A percentile compares a stretch with the other conserved stretches of the same genome.
Evolutionary conservation across 2,888 invertebrate genomes (phyloP).

Genomic region (Prosapia bicincta): DNA sequence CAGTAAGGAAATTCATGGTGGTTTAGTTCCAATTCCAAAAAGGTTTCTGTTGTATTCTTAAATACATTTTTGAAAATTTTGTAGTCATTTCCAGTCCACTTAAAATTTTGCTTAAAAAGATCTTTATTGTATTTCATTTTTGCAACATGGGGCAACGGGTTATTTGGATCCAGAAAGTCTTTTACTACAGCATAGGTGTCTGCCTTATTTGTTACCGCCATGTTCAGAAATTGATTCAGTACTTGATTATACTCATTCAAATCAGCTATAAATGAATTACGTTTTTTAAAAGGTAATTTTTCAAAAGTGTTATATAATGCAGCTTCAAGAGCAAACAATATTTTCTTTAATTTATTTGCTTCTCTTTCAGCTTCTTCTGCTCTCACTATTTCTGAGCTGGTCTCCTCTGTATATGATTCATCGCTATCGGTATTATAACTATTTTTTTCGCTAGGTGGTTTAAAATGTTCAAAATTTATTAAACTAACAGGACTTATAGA

Average conservation of each 20-base stretch:
- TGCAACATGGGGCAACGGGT: neutral
- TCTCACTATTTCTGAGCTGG: neutral
- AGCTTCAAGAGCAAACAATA: neutral
- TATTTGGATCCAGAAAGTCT: neutral
- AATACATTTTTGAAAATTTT: neutral
- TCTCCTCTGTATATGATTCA: neutral
- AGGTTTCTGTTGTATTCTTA: neutral
- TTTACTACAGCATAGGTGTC: neutral
- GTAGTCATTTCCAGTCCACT: neutral
- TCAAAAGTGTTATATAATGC: neutral
- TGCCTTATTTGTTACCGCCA: neutral
- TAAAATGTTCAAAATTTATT: neutral
- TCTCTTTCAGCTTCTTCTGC: neutral
- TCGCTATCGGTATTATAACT: neutral
- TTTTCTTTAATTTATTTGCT: neutral
- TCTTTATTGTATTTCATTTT: neutral
- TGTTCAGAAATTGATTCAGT: neutral
- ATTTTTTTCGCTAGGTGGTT: neutral
- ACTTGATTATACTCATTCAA: neutral
- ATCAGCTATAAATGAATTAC: neutral
- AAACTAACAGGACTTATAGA: too few relatives aligned
- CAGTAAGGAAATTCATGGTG: neutral
- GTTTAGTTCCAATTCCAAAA: neutral
- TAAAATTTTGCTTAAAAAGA: neutral
- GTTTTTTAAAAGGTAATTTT: neutral